Evolutionary conservation across 2,888 invertebrate genomes (phyloP).

Genomic region (Phaonia tiefii): DNA sequence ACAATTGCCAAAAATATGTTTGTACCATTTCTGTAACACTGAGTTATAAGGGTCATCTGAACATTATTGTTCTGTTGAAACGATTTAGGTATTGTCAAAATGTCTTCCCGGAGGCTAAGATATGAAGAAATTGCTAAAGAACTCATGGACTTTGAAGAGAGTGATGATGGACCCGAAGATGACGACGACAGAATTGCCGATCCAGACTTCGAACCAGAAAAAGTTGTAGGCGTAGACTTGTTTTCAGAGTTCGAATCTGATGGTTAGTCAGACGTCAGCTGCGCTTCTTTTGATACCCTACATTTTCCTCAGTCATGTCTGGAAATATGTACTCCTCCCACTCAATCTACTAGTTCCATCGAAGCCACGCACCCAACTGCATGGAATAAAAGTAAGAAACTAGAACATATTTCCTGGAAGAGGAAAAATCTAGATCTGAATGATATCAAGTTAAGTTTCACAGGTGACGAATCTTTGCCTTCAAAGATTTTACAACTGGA

Average conservation of each 20-base stretch:
- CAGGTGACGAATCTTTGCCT: background rate
- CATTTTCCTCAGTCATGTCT: no score
- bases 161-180: background rate
- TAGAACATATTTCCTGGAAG: constrained; percentile 3
- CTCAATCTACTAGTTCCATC: no score
- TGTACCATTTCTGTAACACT: no score
- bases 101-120: no score
- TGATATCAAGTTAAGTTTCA: no score
- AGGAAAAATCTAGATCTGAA: constrained; percentile 16
- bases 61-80: no score
- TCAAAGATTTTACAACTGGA: background rate
- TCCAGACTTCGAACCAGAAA: background rate
- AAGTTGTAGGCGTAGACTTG: background rate
- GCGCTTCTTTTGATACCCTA: background rate
- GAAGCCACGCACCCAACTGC: background rate
- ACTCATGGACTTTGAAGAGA: background rate
- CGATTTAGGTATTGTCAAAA: no score
- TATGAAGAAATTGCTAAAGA: no score
- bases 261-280: background rate
- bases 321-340: no score
- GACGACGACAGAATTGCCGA: background rate
- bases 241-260: background rate
- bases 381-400: background rate
- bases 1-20: no score
- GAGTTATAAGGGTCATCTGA: no score